Conservation (phyloP, 2,797 vertebrate genomes). For the Botia kubotai region DNA sequence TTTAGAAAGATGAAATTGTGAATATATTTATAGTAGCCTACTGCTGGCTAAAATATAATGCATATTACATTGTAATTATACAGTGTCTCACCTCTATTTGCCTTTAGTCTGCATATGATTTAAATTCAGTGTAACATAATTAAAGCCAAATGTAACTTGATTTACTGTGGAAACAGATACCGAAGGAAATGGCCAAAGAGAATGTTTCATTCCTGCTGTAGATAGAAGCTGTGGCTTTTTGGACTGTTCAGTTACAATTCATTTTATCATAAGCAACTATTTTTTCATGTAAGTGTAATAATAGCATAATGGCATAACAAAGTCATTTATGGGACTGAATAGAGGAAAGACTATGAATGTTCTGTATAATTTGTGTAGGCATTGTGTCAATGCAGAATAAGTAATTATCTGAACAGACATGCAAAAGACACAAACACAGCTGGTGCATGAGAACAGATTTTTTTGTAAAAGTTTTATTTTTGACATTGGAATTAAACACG, state of each 20-base stretch:
- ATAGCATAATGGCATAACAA: conserved; percentile 7
- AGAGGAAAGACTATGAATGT: conserved; percentile 48
- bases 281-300: conserved; percentile 42
- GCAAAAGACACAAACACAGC: not conserved
- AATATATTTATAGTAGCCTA: not conserved
- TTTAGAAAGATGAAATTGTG: not conserved
- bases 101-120: not conserved
- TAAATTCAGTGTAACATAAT: not conserved
- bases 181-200: not conserved
- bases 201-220: not conserved
- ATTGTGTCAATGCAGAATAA: conserved; percentile 18
- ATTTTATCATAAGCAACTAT: conserved; percentile 39
- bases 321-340: not conserved
- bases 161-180: conserved; percentile 4
- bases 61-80: not conserved
- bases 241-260: conserved; percentile 32
- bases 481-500: conserved; percentile 6
- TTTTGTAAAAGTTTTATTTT: conserved; percentile 9
- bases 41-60: not conserved
- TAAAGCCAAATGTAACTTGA: not conserved
- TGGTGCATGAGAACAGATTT: not conserved
- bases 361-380: conserved; percentile 33
- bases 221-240: not conserved
- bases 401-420: not conserved
- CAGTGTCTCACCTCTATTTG: not conserved